Conservation (phyloP, 2,797 vertebrate genomes). For the Aratinga solstitialis region DNA sequence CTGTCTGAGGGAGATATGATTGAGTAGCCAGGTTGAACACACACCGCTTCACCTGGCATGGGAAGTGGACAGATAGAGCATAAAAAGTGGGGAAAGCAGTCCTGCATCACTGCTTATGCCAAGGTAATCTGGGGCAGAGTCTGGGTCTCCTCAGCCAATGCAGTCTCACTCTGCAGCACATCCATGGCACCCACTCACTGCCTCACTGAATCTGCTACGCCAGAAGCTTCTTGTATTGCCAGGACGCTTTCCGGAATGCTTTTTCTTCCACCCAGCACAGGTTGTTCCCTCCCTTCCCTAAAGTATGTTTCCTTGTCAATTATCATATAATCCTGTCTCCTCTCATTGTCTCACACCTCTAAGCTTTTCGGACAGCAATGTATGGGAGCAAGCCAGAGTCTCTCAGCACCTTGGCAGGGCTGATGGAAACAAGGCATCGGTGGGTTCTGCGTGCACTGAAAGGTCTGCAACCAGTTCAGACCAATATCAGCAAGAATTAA, state of each 20-base stretch:
- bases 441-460: not conserved
- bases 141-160: not conserved
- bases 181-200: not conserved
- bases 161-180: not conserved
- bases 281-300: constrained; percentile 14
- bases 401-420: not conserved
- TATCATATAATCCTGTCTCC: not conserved
- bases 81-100: not conserved
- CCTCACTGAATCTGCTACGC: not conserved
- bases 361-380: not conserved
- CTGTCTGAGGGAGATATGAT: constrained; percentile 7
- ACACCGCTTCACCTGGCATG: not conserved
- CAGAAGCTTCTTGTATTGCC: not conserved
- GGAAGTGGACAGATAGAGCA: not conserved
- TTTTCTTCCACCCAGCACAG: not conserved
- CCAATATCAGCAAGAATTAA: rapidly evolving
- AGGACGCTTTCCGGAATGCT: not conserved
- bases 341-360: not conserved
- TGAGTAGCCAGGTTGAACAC: not conserved
- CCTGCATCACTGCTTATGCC: not conserved
- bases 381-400: not conserved
- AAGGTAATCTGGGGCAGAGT: not conserved
- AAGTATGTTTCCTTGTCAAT: not conserved
- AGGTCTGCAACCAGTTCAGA: not conserved
- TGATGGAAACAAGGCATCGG: rapidly evolving